Conservation (phyloP, 2,888 invertebrate genomes). For the Emmelina monodactyla region DNA sequence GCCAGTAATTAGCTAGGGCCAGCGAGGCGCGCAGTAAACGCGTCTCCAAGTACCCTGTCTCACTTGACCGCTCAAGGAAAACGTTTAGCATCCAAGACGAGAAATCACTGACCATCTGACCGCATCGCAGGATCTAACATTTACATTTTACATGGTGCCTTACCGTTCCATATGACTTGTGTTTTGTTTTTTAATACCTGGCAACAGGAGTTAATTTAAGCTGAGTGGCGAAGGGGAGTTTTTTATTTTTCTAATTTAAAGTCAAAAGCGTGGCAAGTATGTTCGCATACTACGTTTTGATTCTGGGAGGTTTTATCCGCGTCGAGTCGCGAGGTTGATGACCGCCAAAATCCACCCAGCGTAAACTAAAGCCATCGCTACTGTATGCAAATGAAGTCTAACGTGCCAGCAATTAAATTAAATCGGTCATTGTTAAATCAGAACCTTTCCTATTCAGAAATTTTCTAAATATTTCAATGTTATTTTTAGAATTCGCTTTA, state of each 20-base stretch:
- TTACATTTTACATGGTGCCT: conserved; percentile 20
- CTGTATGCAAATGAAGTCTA: no score
- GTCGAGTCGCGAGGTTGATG: conserved; percentile 56
- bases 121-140: conserved; percentile 33
- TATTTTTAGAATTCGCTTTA: no score
- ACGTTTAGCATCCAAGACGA: conserved; percentile 28
- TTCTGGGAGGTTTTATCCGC: conserved; percentile 30
- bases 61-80: conserved; percentile 43
- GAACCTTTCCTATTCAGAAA: no score
- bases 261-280: background rate
- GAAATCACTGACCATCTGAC: conserved; percentile 40
- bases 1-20: conserved; percentile 54
- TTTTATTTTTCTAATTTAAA: conserved; percentile 27
- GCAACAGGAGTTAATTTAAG: conserved; percentile 27
- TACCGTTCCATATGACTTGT: conserved; percentile 36
- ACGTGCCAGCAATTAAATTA: no score
- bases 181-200: conserved; percentile 29
- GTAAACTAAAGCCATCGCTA: conserved; percentile 31
- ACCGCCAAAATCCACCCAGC: conserved; percentile 49
- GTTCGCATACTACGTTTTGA: background rate
- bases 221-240: conserved; percentile 21
- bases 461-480: no score
- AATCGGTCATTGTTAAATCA: no score
- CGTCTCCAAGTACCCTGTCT: conserved; percentile 28
- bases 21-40: conserved; percentile 30